Conservation (phyloP, 2,113 vertebrate genomes). For the Cyanistes caeruleus region DNA sequence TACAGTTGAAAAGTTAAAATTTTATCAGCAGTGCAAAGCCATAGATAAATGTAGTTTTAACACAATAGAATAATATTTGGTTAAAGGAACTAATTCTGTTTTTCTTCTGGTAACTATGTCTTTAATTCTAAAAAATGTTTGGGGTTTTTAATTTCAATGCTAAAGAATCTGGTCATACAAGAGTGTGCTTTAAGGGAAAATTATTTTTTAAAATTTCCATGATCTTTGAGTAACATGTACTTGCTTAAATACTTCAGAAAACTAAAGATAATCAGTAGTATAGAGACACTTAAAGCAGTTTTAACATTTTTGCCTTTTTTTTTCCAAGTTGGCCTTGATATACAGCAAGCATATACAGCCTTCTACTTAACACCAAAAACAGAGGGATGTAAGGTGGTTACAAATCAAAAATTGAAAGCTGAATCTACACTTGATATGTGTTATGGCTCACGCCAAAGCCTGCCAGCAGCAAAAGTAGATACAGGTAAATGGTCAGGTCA, state of each 20-base stretch:
- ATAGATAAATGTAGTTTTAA: not conserved
- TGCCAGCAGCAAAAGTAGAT: constrained; percentile 22
- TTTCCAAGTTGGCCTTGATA: constrained; percentile 88
- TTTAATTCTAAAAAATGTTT: not conserved
- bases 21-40: not conserved
- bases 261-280: not conserved
- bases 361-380: constrained; percentile 78
- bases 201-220: not conserved
- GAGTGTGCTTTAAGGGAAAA: not conserved
- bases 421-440: constrained; percentile 3
- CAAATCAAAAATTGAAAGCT: constrained; percentile 47
- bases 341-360: constrained; percentile 83
- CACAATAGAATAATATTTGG: not conserved
- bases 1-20: not conserved
- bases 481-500: constrained; percentile 62
- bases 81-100: not conserved
- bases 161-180: not conserved
- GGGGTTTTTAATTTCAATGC: not conserved
- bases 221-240: not conserved
- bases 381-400: constrained; percentile 57
- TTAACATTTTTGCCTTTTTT: not conserved
- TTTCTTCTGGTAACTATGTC: not conserved
- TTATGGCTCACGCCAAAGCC: not conserved
- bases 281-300: not conserved
- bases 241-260: not conserved